A percentile compares a stretch with the other conserved stretches of the same genome.
Evolutionary conservation across 2,797 vertebrate genomes (phyloP).

Genomic region (Hypotaenidia philippensis): DNA sequence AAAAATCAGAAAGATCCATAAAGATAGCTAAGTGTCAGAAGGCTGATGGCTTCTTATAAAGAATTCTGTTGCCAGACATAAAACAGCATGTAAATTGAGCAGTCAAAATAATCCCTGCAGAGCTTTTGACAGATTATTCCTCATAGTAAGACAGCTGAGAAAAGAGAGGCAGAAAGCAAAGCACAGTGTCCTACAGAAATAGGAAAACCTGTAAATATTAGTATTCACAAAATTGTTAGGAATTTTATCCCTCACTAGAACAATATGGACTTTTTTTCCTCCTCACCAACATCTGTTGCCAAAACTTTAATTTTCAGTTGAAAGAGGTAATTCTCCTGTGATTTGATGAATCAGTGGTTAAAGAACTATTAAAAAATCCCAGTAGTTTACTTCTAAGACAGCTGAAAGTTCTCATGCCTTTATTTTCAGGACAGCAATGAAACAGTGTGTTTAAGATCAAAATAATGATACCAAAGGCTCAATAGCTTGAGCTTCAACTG

Average conservation of each 20-base stretch:
- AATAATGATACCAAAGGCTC: not conserved
- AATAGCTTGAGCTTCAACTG: not conserved
- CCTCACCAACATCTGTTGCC: not conserved
- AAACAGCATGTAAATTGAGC: not conserved
- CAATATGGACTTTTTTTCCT: fast-evolving
- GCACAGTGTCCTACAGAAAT: not conserved
- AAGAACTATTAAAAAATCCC: not conserved
- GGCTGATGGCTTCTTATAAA: not conserved
- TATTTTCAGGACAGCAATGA: not conserved
- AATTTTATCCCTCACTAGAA: not conserved
- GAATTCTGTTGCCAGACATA: not conserved
- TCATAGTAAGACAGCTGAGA: not conserved
- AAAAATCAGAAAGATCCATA: not conserved
- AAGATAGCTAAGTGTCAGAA: not conserved
- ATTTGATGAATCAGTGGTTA: not conserved
- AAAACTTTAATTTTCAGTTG: not conserved
- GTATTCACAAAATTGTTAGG: not conserved
- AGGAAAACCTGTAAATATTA: not conserved
- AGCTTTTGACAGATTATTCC: not conserved
- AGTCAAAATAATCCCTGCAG: not conserved
- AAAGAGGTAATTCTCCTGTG: not conserved
- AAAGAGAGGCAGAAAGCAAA: not conserved
- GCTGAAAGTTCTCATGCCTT: not conserved
- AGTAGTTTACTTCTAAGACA: not conserved
- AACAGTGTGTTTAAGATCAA: not conserved